Base-by-base conservation (phyloP, 2,888 invertebrate genomes). In the Xestoiulus laeticollis region DNA sequence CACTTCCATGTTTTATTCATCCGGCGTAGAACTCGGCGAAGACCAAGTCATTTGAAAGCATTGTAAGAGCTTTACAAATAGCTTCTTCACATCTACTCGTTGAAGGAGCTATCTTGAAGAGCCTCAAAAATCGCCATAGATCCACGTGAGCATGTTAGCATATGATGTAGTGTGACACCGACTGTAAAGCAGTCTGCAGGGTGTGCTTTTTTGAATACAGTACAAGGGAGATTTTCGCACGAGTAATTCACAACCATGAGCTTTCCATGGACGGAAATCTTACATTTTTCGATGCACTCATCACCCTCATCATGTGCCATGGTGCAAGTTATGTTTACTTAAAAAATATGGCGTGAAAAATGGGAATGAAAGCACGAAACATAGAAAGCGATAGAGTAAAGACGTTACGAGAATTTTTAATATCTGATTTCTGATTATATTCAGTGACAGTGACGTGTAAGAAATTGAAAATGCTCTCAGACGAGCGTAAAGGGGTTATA, bases 1-100 rank as follows among this genome's bases (percentile, higher is more conserved):
- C 83, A 83, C 38, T 83, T 83, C 0, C 83, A 83, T 83, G 83
- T 38, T 19, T 83, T 83, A 83, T 83, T 83, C 83, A 83, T 83
- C 19, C 19, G 2, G 32, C 38, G 83, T 83, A 26, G 26, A 30
- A 83, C 59, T 59, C 59, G 4, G 59, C 19, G 59, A 59, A 59
- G 59, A 59, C 59, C 19, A 3, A 59, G 59, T 59, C 59, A 59
- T 59, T 59, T 59, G 59, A 59, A 59, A 59, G 59, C 59, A 59
- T 59, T 59, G 59, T 59, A 59, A 59, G 59, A 59, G 59, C 59
- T 59, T 59, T 59, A 59, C 59, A 59, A 59, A 59, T 59, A 59
- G 59, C 59, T n/a, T 59, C 19, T 59, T 59, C 59, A 59, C 59
- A n/a, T 59, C n/a, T 59, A 59, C n/a, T 59, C 59, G n/a, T 59